Evolutionary conservation across 2,113 vertebrate genomes (phyloP).

Genomic region (Desmodus rotundus): DNA sequence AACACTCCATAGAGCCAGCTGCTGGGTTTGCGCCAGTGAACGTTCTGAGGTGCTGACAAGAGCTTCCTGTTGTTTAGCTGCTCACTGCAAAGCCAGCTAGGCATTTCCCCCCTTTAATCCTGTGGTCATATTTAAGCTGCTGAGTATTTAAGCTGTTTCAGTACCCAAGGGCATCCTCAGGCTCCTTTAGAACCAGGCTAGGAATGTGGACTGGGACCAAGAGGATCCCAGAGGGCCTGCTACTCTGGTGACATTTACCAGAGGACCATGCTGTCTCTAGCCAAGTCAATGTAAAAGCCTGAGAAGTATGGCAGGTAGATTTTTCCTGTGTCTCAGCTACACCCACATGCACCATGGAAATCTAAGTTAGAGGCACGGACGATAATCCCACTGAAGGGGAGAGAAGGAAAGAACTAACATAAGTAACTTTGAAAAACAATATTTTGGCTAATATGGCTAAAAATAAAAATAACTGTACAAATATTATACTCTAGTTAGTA

Average conservation of each 20-base stretch:
- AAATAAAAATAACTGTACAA: conserved; percentile 10
- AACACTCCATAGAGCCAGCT: not conserved
- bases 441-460: conserved; percentile 25
- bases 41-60: not conserved
- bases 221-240: not conserved
- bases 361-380: not conserved
- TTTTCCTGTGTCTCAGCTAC: not conserved
- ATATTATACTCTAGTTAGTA: not conserved
- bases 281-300: not conserved
- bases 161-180: not conserved
- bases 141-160: conserved; percentile 19
- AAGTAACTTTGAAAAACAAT: not conserved
- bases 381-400: not conserved
- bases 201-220: not conserved
- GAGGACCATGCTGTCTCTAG: not conserved
- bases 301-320: not conserved
- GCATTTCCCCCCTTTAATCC: not conserved
- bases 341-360: not conserved
- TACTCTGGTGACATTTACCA: not conserved
- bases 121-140: not conserved
- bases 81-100: not conserved
- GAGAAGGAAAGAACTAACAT: not conserved
- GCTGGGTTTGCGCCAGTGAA: not conserved
- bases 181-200: not conserved
- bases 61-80: not conserved